Conservation (phyloP, 2,888 invertebrate genomes). For the Prosapia bicincta region DNA sequence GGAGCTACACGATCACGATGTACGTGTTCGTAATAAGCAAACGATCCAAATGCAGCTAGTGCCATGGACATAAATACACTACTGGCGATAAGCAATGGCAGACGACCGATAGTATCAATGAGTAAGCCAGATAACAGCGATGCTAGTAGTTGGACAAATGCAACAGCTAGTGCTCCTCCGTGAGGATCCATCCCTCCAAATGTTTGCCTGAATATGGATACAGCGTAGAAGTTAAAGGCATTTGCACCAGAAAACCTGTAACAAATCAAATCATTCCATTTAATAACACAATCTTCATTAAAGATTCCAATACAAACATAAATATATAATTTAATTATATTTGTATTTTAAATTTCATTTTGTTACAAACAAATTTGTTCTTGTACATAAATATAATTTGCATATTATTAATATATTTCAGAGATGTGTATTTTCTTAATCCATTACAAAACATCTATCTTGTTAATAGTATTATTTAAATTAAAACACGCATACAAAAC, state of each 20-base stretch:
- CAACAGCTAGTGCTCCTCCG: constrained; percentile 80
- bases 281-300: too few species aligned
- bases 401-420: too few species aligned
- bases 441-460: too few species aligned
- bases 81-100: constrained; percentile 79
- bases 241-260: constrained; percentile 64
- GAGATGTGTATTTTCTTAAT: too few species aligned
- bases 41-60: constrained; percentile 80
- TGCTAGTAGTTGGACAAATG: constrained; percentile 79
- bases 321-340: too few species aligned
- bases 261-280: too few species aligned
- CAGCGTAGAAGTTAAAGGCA: constrained; percentile 81
- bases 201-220: constrained; percentile 81
- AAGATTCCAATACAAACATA: too few species aligned
- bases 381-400: too few species aligned
- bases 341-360: too few species aligned
- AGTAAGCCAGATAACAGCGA: constrained; percentile 75
- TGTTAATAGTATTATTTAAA: too few species aligned
- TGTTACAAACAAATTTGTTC: too few species aligned
- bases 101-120: constrained; percentile 81
- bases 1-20: constrained; percentile 49
- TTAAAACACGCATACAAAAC: too few species aligned
- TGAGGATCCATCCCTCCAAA: constrained; percentile 79
- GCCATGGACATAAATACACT: constrained; percentile 82
- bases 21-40: constrained; percentile 74